Evolutionary conservation across 2,113 vertebrate species (phyloP).

Genomic region (Toxostoma redivivum): DNA sequence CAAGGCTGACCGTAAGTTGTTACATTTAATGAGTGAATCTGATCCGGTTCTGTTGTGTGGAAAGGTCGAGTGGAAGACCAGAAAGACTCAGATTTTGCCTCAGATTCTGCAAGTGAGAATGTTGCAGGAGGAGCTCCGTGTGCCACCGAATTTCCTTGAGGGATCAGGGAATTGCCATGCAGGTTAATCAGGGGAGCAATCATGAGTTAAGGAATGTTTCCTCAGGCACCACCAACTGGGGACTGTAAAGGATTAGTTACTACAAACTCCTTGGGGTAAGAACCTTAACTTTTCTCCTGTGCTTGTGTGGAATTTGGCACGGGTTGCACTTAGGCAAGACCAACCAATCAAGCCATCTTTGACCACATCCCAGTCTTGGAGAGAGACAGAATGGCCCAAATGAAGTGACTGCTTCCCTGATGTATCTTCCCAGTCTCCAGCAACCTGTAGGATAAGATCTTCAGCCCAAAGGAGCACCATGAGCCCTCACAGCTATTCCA

Average conservation of each 20-base stretch:
- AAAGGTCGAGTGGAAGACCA: background rate
- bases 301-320: background rate
- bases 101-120: background rate
- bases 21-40: background rate
- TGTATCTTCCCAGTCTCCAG: background rate
- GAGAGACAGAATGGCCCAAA: background rate
- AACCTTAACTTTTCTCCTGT: background rate
- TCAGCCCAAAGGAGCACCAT: background rate
- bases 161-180: background rate
- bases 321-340: background rate
- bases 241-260: background rate
- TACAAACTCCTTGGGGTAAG: background rate
- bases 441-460: background rate
- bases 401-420: background rate
- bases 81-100: background rate
- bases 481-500: background rate
- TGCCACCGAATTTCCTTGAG: background rate
- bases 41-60: background rate
- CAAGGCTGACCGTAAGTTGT: background rate
- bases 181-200: background rate
- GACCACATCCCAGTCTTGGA: background rate
- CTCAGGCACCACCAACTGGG: background rate
- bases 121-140: background rate
- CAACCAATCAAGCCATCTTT: background rate
- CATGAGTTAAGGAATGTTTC: background rate